A percentile compares a stretch with the other conserved stretches of the same genome.
Conservation (phyloP, 2,113 vertebrate genomes). For the Laterallus jamaicensis region DNA sequence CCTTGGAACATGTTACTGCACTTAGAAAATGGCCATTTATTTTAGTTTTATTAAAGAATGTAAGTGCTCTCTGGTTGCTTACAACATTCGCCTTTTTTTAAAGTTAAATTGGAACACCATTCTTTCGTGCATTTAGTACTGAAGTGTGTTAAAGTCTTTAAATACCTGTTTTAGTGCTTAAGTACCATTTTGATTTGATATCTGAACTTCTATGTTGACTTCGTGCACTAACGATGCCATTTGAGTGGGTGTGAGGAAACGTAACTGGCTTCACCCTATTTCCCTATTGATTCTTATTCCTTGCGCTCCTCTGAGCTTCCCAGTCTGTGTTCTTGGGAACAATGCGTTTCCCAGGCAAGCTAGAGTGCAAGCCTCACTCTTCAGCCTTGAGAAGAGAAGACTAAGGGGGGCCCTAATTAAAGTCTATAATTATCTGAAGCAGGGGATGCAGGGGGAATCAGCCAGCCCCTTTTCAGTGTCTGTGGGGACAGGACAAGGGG, state of each 20-base stretch:
- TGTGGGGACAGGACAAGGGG: too few species aligned
- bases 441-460: too few species aligned
- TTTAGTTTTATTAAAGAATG: conserved; percentile 43
- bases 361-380: not conserved
- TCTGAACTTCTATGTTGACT: not conserved
- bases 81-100: not conserved
- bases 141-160: conserved; percentile 1
- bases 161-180: conserved; percentile 1
- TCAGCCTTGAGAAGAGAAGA: not conserved
- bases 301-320: not conserved
- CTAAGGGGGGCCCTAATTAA: too few species aligned
- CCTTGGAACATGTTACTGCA: conserved; percentile 61
- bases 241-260: conserved; percentile 22
- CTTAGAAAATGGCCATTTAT: conserved; percentile 60
- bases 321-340: not conserved
- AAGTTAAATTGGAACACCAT: not conserved
- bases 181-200: not conserved
- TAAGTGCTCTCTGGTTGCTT: conserved; percentile 16
- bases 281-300: not conserved
- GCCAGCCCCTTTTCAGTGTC: too few species aligned
- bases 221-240: not conserved
- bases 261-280: not conserved
- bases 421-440: too few species aligned
- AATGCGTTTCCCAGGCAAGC: not conserved
- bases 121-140: not conserved